Evolutionary conservation across 2,113 vertebrate species (phyloP).

Genomic region (Ictalurus punctatus): DNA sequence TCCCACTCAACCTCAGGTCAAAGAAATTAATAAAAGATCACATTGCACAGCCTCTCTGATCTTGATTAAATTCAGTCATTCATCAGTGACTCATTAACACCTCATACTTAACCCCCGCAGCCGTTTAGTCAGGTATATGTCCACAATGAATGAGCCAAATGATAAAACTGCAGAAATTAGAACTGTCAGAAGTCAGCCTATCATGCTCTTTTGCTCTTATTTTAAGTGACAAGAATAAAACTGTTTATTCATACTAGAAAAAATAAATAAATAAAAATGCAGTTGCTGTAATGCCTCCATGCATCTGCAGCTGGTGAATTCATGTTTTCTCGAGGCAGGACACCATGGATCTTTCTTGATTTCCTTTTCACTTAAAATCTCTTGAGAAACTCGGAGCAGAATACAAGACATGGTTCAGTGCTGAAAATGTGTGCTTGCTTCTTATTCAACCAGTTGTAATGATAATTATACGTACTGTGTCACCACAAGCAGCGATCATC

Average conservation of each 20-base stretch:
- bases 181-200: not conserved
- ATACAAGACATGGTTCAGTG: not conserved
- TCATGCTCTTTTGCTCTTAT: not conserved
- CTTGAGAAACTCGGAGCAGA: not conserved
- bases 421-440: not conserved
- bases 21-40: constrained; percentile 94
- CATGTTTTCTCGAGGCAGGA: constrained; percentile 57
- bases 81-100: constrained; percentile 84
- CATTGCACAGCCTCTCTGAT: constrained; percentile 59
- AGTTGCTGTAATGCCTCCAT: not conserved
- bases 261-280: not conserved
- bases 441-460: not conserved
- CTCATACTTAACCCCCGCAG: constrained; percentile 74
- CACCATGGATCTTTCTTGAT: constrained; percentile 58
- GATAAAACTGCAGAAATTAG: not conserved
- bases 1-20: constrained; percentile 89
- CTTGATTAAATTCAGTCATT: constrained; percentile 78
- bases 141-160: constrained; percentile 47
- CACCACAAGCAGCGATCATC: not conserved
- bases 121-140: constrained; percentile 72
- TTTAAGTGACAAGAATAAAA: not conserved
- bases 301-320: constrained; percentile 62
- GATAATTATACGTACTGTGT: not conserved
- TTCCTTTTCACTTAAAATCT: constrained; percentile 32
- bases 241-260: too few relatives aligned